Base-by-base conservation (phyloP, 2,113 vertebrate genomes). In the Callorhinus ursinus region DNA sequence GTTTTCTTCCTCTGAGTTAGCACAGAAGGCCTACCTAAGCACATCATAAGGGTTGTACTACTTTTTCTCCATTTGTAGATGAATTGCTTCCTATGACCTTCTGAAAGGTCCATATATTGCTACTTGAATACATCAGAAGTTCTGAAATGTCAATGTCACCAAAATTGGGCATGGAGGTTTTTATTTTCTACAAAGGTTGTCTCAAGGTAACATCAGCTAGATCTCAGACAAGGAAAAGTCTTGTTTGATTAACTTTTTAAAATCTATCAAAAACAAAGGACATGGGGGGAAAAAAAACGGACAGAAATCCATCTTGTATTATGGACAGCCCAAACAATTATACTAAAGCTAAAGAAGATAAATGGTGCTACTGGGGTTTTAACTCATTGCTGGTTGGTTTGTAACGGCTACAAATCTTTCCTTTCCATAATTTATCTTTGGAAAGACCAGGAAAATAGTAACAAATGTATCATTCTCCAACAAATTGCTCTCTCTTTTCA, bases 181-280 rank as follows among this genome's bases (percentile, higher is more conserved):
- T 79, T 82, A 33, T 82, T 82, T 83, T 93, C 53, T 93, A 42
- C 19, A 76, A 93, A 71, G 83, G 19, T 77, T 87, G 46, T 67
- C 59, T 90, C 5, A 16, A 74, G 46, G 65, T 19, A 42, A 36
- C 33, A 36, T 18, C 36, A 79, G 22, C 36, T 79, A 28, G 46
- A 80, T 91, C n/a, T 95, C 69, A 63, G 24, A 83, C 21, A 55
- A 87, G 33, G n/a, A 80, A 95, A 93, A 96, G 31, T 22, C 72
- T 33, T 82, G 4, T 96, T 96, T 76, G 10, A 61, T 57, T 82
- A 76, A 89, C 36, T 49, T 28, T 90, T 88, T 77, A 22, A 55
- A 39, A 74, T 83, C 11, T 80, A 57, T 88, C 53, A 33, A n/a
- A 82, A 81, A 74, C 71, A n/a, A 88, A 87, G 53, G 36, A 61